A percentile compares a stretch with the other conserved stretches of the same genome.
Conservation (phyloP, 2,797 vertebrate species). For the Chromis chromis region DNA sequence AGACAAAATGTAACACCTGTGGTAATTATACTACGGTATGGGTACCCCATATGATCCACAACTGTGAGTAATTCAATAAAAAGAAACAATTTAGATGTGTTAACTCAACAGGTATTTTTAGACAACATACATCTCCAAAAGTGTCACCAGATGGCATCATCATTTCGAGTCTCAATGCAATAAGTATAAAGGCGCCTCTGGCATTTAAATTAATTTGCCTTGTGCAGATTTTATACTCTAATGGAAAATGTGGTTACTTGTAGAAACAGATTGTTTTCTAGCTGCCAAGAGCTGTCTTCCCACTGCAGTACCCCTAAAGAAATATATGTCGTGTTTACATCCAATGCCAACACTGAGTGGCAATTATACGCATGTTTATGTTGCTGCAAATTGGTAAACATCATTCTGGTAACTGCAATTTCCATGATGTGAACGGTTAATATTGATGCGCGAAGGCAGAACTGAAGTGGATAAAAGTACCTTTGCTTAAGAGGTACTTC, state of each 20-base stretch:
- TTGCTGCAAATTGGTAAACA: not conserved
- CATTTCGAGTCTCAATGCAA: not conserved
- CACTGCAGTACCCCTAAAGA: too few species aligned
- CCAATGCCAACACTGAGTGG: too few species aligned
- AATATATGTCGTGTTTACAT: not conserved
- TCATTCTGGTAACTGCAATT: not conserved
- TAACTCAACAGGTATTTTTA: not conserved
- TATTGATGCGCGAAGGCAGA: not conserved
- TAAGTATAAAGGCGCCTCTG: not conserved
- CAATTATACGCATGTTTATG: too few species aligned
- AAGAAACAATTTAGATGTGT: not conserved
- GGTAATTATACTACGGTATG: not conserved
- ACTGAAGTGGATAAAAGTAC: not conserved
- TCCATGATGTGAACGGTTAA: conserved; percentile 2
- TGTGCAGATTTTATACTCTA: too few species aligned
- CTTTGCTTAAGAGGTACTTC: conserved; percentile 19
- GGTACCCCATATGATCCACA: not conserved
- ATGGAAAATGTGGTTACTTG: too few species aligned
- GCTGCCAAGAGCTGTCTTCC: too few species aligned
- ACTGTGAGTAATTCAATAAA: conserved; percentile 1
- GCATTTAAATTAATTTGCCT: not conserved
- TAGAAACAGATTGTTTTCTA: too few species aligned
- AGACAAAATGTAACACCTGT: not conserved
- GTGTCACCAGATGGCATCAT: not conserved
- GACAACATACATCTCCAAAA: not conserved